Conservation (phyloP, 1,140 invertebrate species). For the Hylaeus volcanicus region DNA sequence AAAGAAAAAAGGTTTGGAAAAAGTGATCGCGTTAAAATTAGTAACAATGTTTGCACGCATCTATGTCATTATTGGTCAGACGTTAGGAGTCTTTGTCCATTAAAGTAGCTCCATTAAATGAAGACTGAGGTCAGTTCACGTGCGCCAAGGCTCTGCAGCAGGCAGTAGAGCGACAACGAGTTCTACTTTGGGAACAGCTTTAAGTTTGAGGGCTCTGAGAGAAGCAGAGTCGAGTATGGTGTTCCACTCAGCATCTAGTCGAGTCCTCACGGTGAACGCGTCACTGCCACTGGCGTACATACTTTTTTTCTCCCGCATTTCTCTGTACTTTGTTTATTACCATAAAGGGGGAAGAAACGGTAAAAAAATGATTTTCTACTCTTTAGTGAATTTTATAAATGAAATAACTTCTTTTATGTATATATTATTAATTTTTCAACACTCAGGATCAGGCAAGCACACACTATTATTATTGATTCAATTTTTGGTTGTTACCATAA, state of each 20-base stretch:
- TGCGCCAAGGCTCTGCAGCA: constrained; percentile 83
- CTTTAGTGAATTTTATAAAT: too few species aligned
- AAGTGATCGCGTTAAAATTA: too few species aligned
- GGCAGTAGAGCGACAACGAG: constrained; percentile 86
- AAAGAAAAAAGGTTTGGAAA: too few species aligned
- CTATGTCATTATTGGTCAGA: background rate
- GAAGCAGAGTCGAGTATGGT: constrained; percentile 83
- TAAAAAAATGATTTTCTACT: too few species aligned
- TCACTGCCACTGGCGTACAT: background rate
- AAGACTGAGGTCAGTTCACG: background rate
- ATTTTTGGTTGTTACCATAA: too few species aligned
- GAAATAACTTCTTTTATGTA: too few species aligned
- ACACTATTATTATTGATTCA: too few species aligned
- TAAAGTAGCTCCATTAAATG: constrained; percentile 8
- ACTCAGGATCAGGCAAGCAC: too few species aligned
- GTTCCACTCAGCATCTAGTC: constrained; percentile 64
- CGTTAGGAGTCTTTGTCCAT: background rate
- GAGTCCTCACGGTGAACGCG: constrained; percentile 27
- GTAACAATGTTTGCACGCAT: background rate
- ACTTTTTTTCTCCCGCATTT: background rate
- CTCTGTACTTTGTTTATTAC: background rate
- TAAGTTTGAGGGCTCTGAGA: constrained; percentile 89
- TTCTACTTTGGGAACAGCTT: constrained; percentile 90
- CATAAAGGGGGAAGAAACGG: background rate
- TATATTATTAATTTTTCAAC: too few species aligned